Percentiles rank a stretch among this genome's conserved stretches.
phyloP scores from a whole-genome alignment of 2,797 vertebrate genomes.

The Neostethus bicornis region DNA sequence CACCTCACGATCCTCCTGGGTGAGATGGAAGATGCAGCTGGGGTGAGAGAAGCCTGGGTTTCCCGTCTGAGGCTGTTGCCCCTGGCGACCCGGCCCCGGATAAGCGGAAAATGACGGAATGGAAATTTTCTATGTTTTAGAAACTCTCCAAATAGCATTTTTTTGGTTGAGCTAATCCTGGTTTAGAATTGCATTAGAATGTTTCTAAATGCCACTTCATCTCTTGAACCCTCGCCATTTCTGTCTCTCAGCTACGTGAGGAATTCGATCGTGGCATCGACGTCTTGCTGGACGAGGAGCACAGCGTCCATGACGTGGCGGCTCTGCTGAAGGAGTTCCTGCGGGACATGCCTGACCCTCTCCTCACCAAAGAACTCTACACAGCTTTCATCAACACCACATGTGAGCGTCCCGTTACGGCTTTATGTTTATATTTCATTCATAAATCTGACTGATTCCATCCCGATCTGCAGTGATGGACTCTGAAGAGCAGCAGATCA shows the following conservation, averaged over 20 bases:
- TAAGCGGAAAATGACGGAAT: too few species aligned
- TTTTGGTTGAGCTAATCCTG: too few species aligned
- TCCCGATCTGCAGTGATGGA: constrained; percentile 82
- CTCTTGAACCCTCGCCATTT: constrained; percentile 6
- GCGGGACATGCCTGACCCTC: constrained; percentile 94
- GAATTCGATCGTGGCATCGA: constrained; percentile 93
- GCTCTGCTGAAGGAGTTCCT: constrained; percentile 95
- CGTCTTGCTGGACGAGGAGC: constrained; percentile 89
- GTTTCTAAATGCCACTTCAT: constrained; percentile 47
- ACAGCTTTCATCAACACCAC: constrained; percentile 93
- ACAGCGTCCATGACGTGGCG: constrained; percentile 93
- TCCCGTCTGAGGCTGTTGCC: too few species aligned
- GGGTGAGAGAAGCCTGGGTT: too few species aligned
- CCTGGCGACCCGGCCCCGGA: too few species aligned
- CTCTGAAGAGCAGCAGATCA: constrained; percentile 84
- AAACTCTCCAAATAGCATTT: too few species aligned
- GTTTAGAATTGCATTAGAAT: too few species aligned
- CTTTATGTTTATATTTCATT: neutral
- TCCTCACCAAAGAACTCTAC: constrained; percentile 94
- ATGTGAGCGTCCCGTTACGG: constrained; percentile 54
- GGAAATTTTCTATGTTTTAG: too few species aligned
- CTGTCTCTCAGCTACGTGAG: constrained; percentile 84
- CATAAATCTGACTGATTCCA: too few species aligned
- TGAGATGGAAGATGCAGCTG: too few species aligned
- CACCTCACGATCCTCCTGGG: too few species aligned